These are phyloP conservation scores for Cynaeus angustus DNA, from an alignment of 2,888 invertebrate genomes.

Conservation along the genomic window DNA sequence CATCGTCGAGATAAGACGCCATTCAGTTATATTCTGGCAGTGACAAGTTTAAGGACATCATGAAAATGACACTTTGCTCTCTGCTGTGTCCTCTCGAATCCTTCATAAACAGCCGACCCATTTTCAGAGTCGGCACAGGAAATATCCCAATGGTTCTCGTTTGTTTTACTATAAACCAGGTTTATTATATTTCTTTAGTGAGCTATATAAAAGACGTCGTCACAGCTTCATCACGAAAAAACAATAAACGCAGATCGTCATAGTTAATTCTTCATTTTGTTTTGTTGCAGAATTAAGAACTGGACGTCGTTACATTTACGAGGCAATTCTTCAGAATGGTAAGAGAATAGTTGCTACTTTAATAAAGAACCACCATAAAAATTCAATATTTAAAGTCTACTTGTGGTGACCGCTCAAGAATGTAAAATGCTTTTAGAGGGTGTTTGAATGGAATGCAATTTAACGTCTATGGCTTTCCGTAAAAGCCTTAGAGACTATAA, in stretches of 20 bases:
- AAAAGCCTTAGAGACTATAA: too few relatives aligned
- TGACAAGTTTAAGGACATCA: conserved; percentile 47
- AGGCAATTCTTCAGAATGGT: conserved; percentile 2
- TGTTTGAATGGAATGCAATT: too few relatives aligned
- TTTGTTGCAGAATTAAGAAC: conserved; percentile 8
- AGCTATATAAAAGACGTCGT: conserved; percentile 16
- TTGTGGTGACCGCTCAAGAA: too few relatives aligned
- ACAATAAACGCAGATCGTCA: conserved; percentile 24
- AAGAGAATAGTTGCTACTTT: background rate
- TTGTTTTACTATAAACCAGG: conserved; percentile 35
- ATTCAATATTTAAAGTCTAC: too few relatives aligned
- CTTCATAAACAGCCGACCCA: conserved; percentile 40
- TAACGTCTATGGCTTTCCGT: too few relatives aligned
- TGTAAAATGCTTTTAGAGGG: too few relatives aligned
- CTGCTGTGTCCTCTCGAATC: conserved; percentile 37
- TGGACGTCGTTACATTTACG: conserved; percentile 9
- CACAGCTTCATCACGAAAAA: conserved; percentile 20
- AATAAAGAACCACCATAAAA: too few relatives aligned
- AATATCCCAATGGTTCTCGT: conserved; percentile 41
- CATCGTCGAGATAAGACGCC: conserved; percentile 21
- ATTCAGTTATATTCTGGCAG: conserved; percentile 39
- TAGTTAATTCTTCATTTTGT: conserved; percentile 17
- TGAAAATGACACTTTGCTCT: conserved; percentile 43
- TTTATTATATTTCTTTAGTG: conserved; percentile 41
- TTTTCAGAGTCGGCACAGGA: conserved; percentile 31